Evolutionary conservation across 2,113 vertebrate species (phyloP).

Genomic region (Heloderma charlesbogerti): DNA sequence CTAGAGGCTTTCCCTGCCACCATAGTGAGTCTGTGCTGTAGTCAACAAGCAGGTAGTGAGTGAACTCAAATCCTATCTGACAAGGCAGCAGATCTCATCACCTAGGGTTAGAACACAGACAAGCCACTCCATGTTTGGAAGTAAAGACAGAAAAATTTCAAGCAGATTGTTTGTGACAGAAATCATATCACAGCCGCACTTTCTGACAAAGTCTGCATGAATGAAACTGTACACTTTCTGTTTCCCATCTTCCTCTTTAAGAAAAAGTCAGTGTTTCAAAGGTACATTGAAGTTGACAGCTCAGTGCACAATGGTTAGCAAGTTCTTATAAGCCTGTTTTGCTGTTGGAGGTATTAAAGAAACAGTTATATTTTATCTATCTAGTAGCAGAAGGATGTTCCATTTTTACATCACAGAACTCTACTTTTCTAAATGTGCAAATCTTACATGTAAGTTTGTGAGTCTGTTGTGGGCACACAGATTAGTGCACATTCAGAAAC

Average conservation of each 20-base stretch:
- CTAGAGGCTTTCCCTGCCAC: conserved; percentile 81
- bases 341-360: conserved; percentile 62
- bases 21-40: conserved; percentile 69
- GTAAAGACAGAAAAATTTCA: conserved; percentile 88
- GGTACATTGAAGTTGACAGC: conserved; percentile 84
- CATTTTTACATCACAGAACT: conserved; percentile 13
- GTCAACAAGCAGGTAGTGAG: conserved; percentile 83
- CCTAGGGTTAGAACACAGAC: conserved; percentile 85
- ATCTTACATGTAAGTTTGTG: neutral
- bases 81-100: conserved; percentile 87
- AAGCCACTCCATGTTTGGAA: conserved; percentile 81
- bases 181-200: conserved; percentile 87
- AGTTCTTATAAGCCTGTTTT: conserved; percentile 71
- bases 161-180: conserved; percentile 97
- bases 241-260: conserved; percentile 85
- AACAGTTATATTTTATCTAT: conserved; percentile 26
- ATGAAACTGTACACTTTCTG: conserved; percentile 91
- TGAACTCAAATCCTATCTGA: conserved; percentile 87
- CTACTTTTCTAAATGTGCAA: conserved; percentile 21
- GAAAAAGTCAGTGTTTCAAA: conserved; percentile 69
- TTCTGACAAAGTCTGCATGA: conserved; percentile 82
- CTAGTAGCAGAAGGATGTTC: conserved; percentile 17
- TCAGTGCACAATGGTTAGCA: conserved; percentile 75
- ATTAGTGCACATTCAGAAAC: neutral
- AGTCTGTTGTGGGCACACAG: neutral